These are phyloP conservation scores for Emmelina monodactyla DNA, from an alignment of 2,888 invertebrate species.

Conservation along the genomic window DNA sequence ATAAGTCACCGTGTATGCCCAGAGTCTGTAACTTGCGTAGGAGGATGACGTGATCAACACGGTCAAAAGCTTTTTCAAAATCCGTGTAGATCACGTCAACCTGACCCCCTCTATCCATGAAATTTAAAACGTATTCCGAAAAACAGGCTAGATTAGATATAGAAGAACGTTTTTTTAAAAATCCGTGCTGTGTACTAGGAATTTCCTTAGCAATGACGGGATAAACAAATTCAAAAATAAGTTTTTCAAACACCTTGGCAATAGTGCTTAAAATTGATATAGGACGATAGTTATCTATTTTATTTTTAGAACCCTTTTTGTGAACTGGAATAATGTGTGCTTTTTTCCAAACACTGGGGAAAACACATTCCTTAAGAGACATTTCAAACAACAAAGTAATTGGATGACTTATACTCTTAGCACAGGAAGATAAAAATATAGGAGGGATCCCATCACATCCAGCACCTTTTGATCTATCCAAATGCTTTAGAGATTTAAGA, in stretches of 20 bases:
- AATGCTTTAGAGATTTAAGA: too few species aligned
- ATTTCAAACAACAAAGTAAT: conserved; percentile 41
- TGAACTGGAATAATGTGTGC: conserved; percentile 4
- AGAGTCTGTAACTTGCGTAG: background rate
- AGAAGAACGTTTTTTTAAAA: conserved; percentile 5
- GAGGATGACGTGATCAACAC: conserved; percentile 3
- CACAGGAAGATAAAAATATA: conserved; percentile 1
- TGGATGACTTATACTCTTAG: background rate
- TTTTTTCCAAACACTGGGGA: conserved; percentile 6
- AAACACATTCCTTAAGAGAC: conserved; percentile 4
- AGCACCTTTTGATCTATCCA: too few species aligned
- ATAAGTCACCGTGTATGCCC: conserved; percentile 1
- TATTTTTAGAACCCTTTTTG: conserved; percentile 3
- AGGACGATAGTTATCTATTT: conserved; percentile 4
- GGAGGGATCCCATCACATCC: too few species aligned
- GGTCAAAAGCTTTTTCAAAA: too few species aligned
- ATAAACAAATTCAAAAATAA: conserved; percentile 5
- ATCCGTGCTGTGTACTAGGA: conserved; percentile 4
- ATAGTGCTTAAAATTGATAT: conserved; percentile 3
- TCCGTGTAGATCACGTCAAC: too few species aligned
- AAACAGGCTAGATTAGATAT: conserved; percentile 3
- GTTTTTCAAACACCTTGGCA: conserved; percentile 6
- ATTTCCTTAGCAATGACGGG: conserved; percentile 1
- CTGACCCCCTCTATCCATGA: conserved; percentile 4
- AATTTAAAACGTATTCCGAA: background rate